phyloP scores from a whole-genome alignment of 2,888 invertebrate species.

The Automeris io region DNA sequence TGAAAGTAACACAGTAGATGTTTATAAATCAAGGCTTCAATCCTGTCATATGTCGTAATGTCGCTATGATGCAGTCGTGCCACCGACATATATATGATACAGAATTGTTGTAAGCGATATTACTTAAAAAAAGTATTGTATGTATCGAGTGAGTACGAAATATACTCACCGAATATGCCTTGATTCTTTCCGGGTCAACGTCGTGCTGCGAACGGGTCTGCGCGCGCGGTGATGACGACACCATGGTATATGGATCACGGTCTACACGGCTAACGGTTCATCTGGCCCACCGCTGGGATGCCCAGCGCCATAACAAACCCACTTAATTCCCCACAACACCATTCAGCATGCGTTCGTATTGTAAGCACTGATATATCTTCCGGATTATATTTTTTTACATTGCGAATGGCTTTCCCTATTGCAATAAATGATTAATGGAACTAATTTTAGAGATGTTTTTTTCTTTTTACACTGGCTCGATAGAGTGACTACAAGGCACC shows the following conservation, averaged over 20 bases:
- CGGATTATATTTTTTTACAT: neutral
- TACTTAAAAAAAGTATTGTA: no score
- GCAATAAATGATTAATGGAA: no score
- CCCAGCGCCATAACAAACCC: conserved; percentile 19
- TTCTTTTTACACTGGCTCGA: no score
- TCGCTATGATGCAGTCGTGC: no score
- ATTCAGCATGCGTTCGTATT: neutral
- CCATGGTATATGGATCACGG: conserved; percentile 36
- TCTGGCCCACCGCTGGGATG: conserved; percentile 17
- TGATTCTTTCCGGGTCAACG: conserved; percentile 71
- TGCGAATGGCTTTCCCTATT: neutral
- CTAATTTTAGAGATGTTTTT: no score
- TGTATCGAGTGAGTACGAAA: neutral
- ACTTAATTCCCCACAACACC: neutral
- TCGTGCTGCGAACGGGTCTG: conserved; percentile 64
- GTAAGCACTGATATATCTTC: neutral
- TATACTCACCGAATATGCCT: conserved; percentile 69
- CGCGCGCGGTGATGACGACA: conserved; percentile 73
- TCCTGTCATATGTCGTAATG: no score
- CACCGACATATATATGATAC: no score
- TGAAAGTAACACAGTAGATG: no score
- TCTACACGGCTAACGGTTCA: conserved; percentile 23
- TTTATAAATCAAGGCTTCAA: no score
- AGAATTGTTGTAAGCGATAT: no score
- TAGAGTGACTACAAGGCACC: no score